phyloP scores from a whole-genome alignment of 2,888 invertebrate genomes.

The Drosophila greeni region DNA sequence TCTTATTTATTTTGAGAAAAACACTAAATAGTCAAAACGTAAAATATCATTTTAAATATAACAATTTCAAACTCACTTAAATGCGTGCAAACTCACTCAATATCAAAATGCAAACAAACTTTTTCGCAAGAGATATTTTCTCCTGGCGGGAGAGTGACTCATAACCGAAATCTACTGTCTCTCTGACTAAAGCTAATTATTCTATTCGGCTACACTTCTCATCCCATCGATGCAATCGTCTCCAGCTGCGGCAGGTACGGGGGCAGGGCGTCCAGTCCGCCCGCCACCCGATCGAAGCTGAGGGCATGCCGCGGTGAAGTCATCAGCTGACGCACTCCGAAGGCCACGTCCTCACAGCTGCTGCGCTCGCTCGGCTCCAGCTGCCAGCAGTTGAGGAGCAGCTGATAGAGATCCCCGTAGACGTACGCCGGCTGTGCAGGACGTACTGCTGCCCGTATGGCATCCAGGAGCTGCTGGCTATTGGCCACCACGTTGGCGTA shows the following conservation, averaged over 20 bases:
- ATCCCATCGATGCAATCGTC: constrained; percentile 44
- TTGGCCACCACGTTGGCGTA: constrained; percentile 85
- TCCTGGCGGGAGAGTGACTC: constrained; percentile 18
- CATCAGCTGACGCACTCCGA: constrained; percentile 78
- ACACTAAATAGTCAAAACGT: background rate
- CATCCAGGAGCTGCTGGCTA: constrained; percentile 84
- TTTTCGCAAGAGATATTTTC: constrained; percentile 9
- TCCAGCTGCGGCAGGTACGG: constrained; percentile 78
- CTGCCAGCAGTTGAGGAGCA: constrained; percentile 92
- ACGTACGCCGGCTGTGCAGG: constrained; percentile 87
- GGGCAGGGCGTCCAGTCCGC: constrained; percentile 72
- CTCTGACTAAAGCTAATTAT: constrained; percentile 26
- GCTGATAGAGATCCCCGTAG: constrained; percentile 88
- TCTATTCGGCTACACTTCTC: constrained; percentile 15
- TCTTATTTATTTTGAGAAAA: background rate
- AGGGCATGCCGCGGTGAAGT: constrained; percentile 77
- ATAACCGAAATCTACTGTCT: constrained; percentile 22
- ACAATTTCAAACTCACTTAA: constrained; percentile 1
- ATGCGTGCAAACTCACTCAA: constrained; percentile 1
- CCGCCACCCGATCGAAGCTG: constrained; percentile 72
- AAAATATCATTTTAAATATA: constrained; percentile 3
- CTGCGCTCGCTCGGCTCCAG: constrained; percentile 89
- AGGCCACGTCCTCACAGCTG: constrained; percentile 83
- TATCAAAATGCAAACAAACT: constrained; percentile 7
- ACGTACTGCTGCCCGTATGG: constrained; percentile 85